Conservation (phyloP, 1,140 invertebrate genomes). For the Aleiodes sp. region DNA sequence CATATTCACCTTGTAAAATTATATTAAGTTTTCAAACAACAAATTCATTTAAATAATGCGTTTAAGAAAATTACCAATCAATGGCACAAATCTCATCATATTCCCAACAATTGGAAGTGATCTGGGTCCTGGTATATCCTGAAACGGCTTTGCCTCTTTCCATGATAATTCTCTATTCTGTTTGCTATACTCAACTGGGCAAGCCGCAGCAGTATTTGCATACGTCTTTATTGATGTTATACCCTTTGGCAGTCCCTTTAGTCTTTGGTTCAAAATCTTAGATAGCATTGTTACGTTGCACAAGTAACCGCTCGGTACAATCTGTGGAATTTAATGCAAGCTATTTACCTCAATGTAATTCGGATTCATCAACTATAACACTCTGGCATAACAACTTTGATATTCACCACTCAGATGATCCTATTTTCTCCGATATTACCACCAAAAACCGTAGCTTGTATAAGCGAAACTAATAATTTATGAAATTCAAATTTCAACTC, state of each 20-base stretch:
- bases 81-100: constrained; percentile 61
- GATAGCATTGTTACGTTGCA: constrained; percentile 24
- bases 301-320: background rate
- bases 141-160: constrained; percentile 50
- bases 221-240: background rate
- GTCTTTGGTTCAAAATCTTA: constrained; percentile 1
- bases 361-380: constrained; percentile 9
- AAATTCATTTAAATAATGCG: background rate
- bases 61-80: constrained; percentile 74
- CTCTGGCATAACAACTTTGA: no score
- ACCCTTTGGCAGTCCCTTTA: constrained; percentile 14
- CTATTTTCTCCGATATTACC: no score
- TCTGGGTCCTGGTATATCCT: constrained; percentile 67
- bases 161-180: constrained; percentile 33
- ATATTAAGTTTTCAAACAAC: background rate
- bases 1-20: constrained; percentile 44
- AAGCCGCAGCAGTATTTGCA: constrained; percentile 23
- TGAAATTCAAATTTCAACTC: no score
- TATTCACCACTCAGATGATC: background rate
- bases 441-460: no score
- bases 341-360: background rate
- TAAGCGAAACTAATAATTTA: no score
- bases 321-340: background rate
- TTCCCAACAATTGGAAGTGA: constrained; percentile 63
- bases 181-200: constrained; percentile 13